Base-by-base conservation (phyloP, 2,113 vertebrate genomes). In the Oreochromis spilurus region DNA sequence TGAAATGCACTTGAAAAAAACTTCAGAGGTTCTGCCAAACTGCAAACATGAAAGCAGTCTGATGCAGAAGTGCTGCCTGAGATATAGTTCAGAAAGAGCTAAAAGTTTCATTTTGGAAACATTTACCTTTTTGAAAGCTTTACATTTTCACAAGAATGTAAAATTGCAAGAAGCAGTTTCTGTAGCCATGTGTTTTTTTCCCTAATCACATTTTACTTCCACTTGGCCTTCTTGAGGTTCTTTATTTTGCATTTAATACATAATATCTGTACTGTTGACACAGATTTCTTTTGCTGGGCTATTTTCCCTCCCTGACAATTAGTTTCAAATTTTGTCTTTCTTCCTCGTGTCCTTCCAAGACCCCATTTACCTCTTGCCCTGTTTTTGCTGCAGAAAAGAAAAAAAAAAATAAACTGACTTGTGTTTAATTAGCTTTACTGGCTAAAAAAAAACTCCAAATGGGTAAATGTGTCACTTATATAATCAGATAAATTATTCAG, bases 151-250 rank as follows among this genome's bases (percentile, higher is more conserved):
- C 31, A 21, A 1, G 2, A 54, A 34, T 52, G 17, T 50, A n/a
- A 53, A 78, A 52, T 52, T 52, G 48, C 14, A 48, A 38, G 34
- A 13, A 8, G 34, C 4, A n/a, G 16, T 50, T 50, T n/a, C 16
- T 31, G 24, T 50, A 31, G 24, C 26, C 45, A 0, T 31, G 43
- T 43, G 1, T 2, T 50, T 31, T 24, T 45, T 29, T 0, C 0
- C 16, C 2, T 16, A 48, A 50, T 77, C 67, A 45, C 5, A 17
- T 72, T 10, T 77, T 77, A 31, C 1, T 77, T 24, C 29, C 26
- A 77, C 45, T 67, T 67, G 4, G 19, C 34, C 34, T 67, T 29
- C 5, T 0, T 75, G 4, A 24, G 45, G 0, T 75, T 75, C 40
- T 75, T 50, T 31, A n/a, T 50, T 50, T 50, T 77, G 4, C 29